A percentile compares a stretch with the other conserved stretches of the same genome.
These are phyloP conservation scores for Calyptomena viridis DNA, from an alignment of 2,113 vertebrate species.

Conservation along the genomic window DNA sequence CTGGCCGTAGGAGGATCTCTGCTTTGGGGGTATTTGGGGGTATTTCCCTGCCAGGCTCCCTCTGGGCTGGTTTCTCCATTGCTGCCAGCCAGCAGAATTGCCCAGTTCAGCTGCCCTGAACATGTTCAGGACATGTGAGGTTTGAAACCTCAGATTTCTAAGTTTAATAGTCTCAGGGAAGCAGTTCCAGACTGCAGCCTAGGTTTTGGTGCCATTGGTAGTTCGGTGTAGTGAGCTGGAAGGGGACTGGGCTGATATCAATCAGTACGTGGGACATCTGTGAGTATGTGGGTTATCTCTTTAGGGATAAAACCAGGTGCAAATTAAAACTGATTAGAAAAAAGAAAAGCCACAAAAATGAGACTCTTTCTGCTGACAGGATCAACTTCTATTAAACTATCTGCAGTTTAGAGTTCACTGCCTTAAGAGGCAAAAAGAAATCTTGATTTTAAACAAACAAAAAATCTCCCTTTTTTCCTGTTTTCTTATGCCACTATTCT, in stretches of 20 bases:
- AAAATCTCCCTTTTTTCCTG: slow-evolving; percentile 5
- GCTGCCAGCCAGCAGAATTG: not conserved
- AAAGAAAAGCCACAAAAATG: slow-evolving; percentile 18
- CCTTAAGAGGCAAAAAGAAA: slow-evolving; percentile 45
- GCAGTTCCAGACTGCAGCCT: not conserved
- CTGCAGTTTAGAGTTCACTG: not conserved
- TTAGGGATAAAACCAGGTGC: not conserved
- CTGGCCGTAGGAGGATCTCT: not conserved
- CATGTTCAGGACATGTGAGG: fast-evolving
- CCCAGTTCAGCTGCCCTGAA: not conserved
- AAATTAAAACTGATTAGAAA: not conserved
- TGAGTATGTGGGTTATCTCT: not conserved
- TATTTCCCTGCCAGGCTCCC: not conserved
- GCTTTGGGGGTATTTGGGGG: not conserved
- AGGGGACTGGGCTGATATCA: not conserved
- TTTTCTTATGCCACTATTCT: slow-evolving; percentile 53
- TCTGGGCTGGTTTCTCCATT: not conserved
- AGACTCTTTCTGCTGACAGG: not conserved
- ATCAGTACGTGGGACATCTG: fast-evolving
- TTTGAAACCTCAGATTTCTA: not conserved
- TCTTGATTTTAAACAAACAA: slow-evolving; percentile 65
- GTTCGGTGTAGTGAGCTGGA: not conserved
- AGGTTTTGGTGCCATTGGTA: not conserved
- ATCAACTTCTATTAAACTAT: not conserved
- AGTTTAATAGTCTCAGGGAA: not conserved